These are phyloP conservation scores for Hylia prasina DNA, from an alignment of 2,113 vertebrate genomes.

Conservation along the genomic window DNA sequence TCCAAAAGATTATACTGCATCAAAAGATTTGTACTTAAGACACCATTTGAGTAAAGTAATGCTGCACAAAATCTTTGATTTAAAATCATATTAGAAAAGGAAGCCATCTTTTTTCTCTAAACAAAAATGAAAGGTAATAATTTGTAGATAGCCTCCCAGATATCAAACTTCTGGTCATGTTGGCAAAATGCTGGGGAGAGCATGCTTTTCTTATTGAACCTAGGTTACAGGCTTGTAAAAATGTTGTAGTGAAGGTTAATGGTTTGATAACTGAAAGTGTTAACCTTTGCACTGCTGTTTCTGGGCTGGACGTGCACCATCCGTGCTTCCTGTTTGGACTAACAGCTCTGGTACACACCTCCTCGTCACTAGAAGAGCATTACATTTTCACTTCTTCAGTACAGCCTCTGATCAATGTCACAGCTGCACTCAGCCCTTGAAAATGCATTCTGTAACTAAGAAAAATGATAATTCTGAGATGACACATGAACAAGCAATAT, in stretches of 20 bases:
- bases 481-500: background rate
- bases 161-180: background rate
- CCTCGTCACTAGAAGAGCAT: background rate
- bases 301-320: background rate
- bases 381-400: background rate
- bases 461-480: background rate
- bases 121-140: background rate
- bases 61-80: background rate
- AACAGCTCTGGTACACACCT: background rate
- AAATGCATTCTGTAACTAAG: background rate
- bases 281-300: background rate
- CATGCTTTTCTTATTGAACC: background rate
- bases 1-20: background rate
- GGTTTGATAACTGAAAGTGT: background rate
- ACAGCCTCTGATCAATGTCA: background rate
- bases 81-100: background rate
- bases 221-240: background rate
- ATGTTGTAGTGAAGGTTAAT: background rate
- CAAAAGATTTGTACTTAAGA: slow-evolving; percentile 25
- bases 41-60: background rate
- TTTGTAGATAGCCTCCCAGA: background rate
- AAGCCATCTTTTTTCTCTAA: background rate
- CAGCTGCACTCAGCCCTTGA: background rate
- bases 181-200: background rate
- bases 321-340: background rate